Base-by-base conservation (phyloP, 53 echinoderm and acorn worm species). In the Echinarachnius parma region DNA sequence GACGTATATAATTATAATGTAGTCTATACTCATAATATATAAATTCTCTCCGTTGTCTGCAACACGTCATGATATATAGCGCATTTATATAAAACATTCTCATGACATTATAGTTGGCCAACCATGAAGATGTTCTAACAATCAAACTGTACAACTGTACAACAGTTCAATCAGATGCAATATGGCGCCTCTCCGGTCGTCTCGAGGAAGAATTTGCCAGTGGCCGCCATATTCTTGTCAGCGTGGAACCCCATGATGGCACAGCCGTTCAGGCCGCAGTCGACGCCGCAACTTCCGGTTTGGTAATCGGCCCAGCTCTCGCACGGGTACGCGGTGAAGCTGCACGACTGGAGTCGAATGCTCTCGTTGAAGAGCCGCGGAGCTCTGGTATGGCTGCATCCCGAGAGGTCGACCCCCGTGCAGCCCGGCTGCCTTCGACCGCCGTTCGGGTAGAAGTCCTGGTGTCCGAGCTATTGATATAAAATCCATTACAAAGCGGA, bases 401-500 rank as follows among this genome's bases (percentile, higher is more conserved):
- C 57, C 4, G 52, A 16, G 28, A 72, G 35, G 3, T 72, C 72
- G n/a, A n/a, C n/a, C 45, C 46, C 16, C 15, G 30, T 53, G 46
- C 91, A 91, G 7, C 83, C 91, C 18, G 91, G 70, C 22, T 91
- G 91, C 20, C 45, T 28, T 10, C 66, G 82, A 15, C 91, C 91
- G 25, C 91, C 91, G 35, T 91, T 91, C 14, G 91, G 91, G 60
- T 83, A 91, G 66, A 83, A 91, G 36, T 91, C 91, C 27, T 76
- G 46, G 45, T 91, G 82, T 14, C 86, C 91, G 3, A 86, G 30
- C 86, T 89, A n/a, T n/a, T n/a, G n/a, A n/a, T n/a, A n/a, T n/a
- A n/a, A n/a, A n/a, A n/a, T n/a, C n/a, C n/a, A n/a, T n/a, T n/a
- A n/a, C n/a, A n/a, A n/a, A n/a, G n/a, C n/a, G n/a, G n/a, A n/a